A percentile compares a stretch with the other conserved stretches of the same genome.
Evolutionary conservation across 1,140 invertebrate genomes (phyloP).

Genomic region (Bombyx mori): DNA sequence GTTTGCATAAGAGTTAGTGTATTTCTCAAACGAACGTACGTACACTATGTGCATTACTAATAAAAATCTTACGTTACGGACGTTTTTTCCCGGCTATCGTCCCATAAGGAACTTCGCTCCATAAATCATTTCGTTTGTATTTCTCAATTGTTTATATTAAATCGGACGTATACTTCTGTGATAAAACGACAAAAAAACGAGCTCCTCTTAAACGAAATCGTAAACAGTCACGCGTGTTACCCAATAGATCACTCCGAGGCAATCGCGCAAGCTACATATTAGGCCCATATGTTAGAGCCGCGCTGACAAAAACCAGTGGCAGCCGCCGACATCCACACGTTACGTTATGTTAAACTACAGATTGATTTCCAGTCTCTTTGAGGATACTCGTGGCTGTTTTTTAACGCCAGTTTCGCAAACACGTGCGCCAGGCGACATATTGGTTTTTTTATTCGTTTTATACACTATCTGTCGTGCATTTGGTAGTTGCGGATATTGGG

Average conservation of each 20-base stretch:
- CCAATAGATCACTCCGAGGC: constrained; percentile 29
- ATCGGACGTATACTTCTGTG: too few relatives aligned
- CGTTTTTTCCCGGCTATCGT: too few relatives aligned
- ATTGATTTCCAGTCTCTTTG: constrained; percentile 49
- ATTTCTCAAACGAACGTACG: too few relatives aligned
- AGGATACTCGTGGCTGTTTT: constrained; percentile 32
- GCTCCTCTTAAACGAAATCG: constrained; percentile 4
- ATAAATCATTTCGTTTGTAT: too few relatives aligned
- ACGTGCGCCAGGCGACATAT: constrained; percentile 41
- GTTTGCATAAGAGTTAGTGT: too few relatives aligned
- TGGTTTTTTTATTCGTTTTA: constrained; percentile 52
- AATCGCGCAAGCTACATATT: constrained; percentile 42
- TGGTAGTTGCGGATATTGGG: constrained; percentile 7
- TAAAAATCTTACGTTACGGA: too few relatives aligned
- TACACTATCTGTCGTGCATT: constrained; percentile 3
- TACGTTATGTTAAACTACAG: constrained; percentile 49
- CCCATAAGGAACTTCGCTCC: too few relatives aligned
- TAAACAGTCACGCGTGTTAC: constrained; percentile 22
- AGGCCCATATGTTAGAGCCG: constrained; percentile 35
- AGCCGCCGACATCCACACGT: constrained; percentile 23
- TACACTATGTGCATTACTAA: too few relatives aligned
- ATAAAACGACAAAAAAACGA: too few relatives aligned
- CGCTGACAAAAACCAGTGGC: constrained; percentile 37
- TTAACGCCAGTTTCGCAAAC: constrained; percentile 43
- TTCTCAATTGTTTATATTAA: too few relatives aligned